Base-by-base conservation (phyloP, 2,113 vertebrate genomes). In the Lophius piscatorius region DNA sequence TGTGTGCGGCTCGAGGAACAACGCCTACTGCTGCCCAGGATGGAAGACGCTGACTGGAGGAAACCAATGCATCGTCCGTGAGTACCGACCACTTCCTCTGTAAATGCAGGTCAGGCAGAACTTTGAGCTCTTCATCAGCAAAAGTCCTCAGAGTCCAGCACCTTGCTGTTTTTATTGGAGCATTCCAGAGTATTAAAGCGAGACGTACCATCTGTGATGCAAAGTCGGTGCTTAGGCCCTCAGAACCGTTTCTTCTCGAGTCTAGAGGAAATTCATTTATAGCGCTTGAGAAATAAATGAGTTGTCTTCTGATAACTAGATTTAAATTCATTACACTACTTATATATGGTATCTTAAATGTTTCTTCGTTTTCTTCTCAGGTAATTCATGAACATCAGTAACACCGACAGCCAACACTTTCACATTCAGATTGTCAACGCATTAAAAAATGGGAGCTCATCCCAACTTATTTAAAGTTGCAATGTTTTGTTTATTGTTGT, bases 51-150 rank as follows among this genome's bases (percentile, higher is more conserved):
- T 99, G 80, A 96, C 96, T 42, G 97, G 95, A 82, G 97, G 97
- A 82, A 99, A 99, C 87, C 97, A 99, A 72, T 99, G 97, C 86
- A 99, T 99, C 74, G 97, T 99, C 71, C 97, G 97, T 99, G 92
- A 98, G 97, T 98, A 74, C 59, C n/a, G 17, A 21, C 55, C 33
- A 22, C 22, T 1, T 13, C 14, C 12, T 3, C 23, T 24, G 20
- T 14, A 24, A 29, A 52, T 28, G 33, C n/a, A 31, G 10, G 11
- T 49, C 41, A 46, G 21, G 28, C 23, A 5, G 17, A 38, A 17
- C 9, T 56, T n/a, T 22, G 6, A 33, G 33, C 33, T 54, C 28
- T n/a, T 26, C 18, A 22, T 48, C 12, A 34, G 40, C 13, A 22
- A 41, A 5, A 0, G 3, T 31, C 23, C 22, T 46, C 14, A 28